Conservation (phyloP, 2,888 invertebrate species). For the Strigamia transsilvanica region DNA sequence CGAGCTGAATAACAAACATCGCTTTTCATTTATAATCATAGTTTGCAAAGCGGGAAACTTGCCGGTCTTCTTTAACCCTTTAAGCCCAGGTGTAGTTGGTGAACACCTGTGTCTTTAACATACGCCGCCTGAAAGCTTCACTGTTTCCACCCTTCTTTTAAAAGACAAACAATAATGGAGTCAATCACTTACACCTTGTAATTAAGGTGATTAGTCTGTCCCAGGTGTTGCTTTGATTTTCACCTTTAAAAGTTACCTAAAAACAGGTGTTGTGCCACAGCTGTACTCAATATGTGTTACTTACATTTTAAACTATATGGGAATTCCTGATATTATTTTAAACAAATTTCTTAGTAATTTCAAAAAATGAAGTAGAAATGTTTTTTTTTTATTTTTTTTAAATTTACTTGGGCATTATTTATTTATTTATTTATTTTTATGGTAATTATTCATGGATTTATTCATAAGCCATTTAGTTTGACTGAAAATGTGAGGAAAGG, state of each 20-base stretch:
- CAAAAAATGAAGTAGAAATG: too few relatives aligned
- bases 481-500: not conserved
- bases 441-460: constrained; percentile 36
- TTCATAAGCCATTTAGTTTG: constrained; percentile 18
- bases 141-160: not conserved
- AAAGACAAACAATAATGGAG: constrained; percentile 35
- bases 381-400: not conserved
- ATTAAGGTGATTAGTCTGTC: constrained; percentile 33
- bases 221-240: constrained; percentile 42
- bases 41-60: not conserved
- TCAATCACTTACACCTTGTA: constrained; percentile 48
- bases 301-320: too few relatives aligned
- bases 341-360: too few relatives aligned
- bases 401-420: too few relatives aligned
- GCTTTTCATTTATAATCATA: not conserved
- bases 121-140: not conserved
- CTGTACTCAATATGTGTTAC: too few relatives aligned
- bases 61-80: constrained; percentile 15
- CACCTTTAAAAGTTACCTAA: constrained; percentile 33
- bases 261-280: not conserved
- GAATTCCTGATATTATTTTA: too few relatives aligned
- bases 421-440: not conserved
- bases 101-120: constrained; percentile 5
- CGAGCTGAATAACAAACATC: not conserved
- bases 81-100: constrained; percentile 7